Conservation (phyloP, 64 coral and sea anemone species). For the Exaiptasia diaphana region DNA sequence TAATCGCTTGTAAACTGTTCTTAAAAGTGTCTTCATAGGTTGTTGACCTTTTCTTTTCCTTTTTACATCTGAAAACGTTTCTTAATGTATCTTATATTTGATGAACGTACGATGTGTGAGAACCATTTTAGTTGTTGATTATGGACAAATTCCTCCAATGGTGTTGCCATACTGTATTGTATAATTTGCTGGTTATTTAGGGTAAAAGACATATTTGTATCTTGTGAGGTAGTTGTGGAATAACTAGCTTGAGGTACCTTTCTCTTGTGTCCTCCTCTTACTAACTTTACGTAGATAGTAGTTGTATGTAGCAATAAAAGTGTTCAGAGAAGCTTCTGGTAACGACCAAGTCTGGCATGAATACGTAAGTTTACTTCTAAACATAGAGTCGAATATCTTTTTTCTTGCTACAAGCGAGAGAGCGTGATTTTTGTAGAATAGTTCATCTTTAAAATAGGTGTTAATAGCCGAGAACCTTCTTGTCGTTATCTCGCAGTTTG, state of each 20-base stretch:
- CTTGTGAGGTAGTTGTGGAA: background rate
- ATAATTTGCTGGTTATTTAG: background rate
- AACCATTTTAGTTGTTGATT: background rate
- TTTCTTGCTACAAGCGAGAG: background rate
- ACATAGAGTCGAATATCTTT: background rate
- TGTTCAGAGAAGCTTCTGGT: background rate
- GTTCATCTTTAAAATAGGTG: background rate
- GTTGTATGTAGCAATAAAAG: background rate
- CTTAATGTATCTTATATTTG: constrained; percentile 7
- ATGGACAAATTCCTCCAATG: background rate
- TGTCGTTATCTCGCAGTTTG: background rate
- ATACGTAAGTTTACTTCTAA: background rate
- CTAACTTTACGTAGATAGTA: background rate
- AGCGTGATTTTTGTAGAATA: background rate
- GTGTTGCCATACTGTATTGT: background rate
- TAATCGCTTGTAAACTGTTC: background rate
- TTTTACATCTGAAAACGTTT: background rate
- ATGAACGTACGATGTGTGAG: background rate
- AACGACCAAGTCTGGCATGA: constrained; percentile 1
- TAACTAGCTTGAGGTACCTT: background rate
- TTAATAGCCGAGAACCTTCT: constrained; percentile 2
- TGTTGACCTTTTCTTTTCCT: background rate
- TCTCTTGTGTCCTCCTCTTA: constrained; percentile 3
- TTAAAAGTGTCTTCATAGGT: background rate
- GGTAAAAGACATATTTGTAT: constrained; percentile 1